Conservation (phyloP, 2,888 invertebrate species). For the Arctia plantaginis region DNA sequence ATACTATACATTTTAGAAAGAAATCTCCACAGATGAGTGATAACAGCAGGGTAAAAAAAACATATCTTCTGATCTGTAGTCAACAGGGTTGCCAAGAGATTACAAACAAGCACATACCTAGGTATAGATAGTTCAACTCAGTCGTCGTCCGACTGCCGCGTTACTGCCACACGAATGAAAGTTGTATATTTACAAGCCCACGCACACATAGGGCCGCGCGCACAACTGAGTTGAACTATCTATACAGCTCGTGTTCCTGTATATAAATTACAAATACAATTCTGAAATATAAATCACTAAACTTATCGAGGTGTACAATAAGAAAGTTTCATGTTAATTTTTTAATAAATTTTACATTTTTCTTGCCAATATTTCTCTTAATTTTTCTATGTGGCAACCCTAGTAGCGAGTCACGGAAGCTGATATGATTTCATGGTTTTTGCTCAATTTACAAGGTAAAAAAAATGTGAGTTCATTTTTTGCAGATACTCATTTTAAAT, state of each 20-base stretch:
- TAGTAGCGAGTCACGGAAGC: neutral
- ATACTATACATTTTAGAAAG: neutral
- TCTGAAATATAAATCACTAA: neutral
- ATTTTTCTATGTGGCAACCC: neutral
- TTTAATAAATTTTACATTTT: neutral
- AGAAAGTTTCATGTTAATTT: neutral
- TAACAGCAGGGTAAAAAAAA: neutral
- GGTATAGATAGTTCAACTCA: no score
- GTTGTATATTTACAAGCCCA: no score
- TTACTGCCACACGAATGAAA: no score
- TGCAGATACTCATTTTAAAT: neutral
- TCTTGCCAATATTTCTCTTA: neutral
- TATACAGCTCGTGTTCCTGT: no score
- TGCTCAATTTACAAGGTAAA: neutral
- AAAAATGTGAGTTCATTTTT: neutral
- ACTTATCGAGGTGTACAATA: neutral
- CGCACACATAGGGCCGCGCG: no score
- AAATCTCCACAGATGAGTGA: neutral
- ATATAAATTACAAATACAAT: no score
- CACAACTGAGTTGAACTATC: no score
- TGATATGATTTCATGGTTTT: neutral
- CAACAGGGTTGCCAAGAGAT: neutral
- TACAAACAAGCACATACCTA: no score
- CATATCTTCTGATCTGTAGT: neutral
- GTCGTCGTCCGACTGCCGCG: no score